phyloP scores from a whole-genome alignment of 2,888 invertebrate species.

The Orthonevra nobilis region DNA sequence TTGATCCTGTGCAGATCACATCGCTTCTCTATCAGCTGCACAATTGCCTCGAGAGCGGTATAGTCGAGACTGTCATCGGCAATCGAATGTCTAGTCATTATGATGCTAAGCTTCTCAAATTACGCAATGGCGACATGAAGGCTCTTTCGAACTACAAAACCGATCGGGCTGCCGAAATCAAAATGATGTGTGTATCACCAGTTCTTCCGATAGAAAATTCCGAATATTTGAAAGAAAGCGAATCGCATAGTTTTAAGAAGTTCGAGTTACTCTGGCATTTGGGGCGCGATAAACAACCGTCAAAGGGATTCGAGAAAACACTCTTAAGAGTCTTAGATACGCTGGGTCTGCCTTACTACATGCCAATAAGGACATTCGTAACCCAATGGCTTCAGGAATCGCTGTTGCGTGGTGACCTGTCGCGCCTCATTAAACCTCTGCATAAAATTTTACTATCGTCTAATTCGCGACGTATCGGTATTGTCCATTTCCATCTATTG shows the following conservation, averaged over 20 bases:
- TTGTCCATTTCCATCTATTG: slow-evolving; percentile 86
- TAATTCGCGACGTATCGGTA: slow-evolving; percentile 89
- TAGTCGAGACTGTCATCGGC: slow-evolving; percentile 88
- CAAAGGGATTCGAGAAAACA: slow-evolving; percentile 82
- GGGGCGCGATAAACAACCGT: slow-evolving; percentile 84
- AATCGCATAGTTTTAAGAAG: slow-evolving; percentile 79
- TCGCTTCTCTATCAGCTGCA: slow-evolving; percentile 89
- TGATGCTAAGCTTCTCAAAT: slow-evolving; percentile 75
- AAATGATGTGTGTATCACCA: slow-evolving; percentile 77
- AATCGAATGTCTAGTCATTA: slow-evolving; percentile 76
- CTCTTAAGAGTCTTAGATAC: slow-evolving; percentile 84
- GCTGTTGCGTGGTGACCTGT: slow-evolving; percentile 88
- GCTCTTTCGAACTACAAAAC: slow-evolving; percentile 76
- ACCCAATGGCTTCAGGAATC: slow-evolving; percentile 89
- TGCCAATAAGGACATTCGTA: slow-evolving; percentile 81
- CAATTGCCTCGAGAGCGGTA: slow-evolving; percentile 83
- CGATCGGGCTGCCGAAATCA: slow-evolving; percentile 77
- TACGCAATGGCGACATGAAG: slow-evolving; percentile 62
- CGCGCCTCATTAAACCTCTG: slow-evolving; percentile 88
- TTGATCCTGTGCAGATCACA: slow-evolving; percentile 80
- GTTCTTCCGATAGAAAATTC: slow-evolving; percentile 72
- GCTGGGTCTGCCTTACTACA: slow-evolving; percentile 77
- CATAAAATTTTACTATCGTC: slow-evolving; percentile 88
- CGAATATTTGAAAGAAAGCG: slow-evolving; percentile 77
- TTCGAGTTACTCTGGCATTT: slow-evolving; percentile 86